These are phyloP conservation scores for Cromileptes altivelis DNA, from an alignment of 2,113 vertebrate genomes.

Conservation along the genomic window DNA sequence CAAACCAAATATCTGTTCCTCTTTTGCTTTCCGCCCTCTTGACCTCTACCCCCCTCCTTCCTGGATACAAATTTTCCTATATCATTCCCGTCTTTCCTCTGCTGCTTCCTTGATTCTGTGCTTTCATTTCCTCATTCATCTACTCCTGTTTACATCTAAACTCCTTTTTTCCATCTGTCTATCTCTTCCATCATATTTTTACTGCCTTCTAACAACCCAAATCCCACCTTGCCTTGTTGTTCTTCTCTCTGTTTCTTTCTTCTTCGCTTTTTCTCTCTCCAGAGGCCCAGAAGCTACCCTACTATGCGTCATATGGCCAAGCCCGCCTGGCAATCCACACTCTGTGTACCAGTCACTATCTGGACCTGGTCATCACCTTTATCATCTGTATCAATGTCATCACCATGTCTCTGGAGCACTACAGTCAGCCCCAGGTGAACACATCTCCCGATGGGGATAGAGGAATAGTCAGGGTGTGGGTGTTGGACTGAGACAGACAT, in stretches of 20 bases:
- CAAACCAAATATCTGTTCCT: neutral
- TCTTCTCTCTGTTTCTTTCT: neutral
- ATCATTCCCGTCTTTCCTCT: neutral
- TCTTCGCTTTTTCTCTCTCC: constrained; percentile 23
- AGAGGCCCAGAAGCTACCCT: constrained; percentile 97
- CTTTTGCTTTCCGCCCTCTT: neutral
- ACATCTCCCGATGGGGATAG: neutral
- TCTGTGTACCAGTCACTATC: constrained; percentile 97
- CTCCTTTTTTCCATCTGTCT: neutral
- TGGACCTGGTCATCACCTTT: constrained; percentile 99
- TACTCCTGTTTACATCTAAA: neutral
- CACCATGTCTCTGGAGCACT: constrained; percentile 99
- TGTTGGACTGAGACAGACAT: neutral
- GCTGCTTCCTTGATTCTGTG: neutral
- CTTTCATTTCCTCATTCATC: neutral
- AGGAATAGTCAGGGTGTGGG: neutral
- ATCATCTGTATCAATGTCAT: constrained; percentile 99
- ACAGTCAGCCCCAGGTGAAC: constrained; percentile 93
- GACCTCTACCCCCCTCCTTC: neutral
- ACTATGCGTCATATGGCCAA: constrained; percentile 93
- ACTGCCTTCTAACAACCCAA: neutral
- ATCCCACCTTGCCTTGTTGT: neutral
- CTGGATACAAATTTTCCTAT: neutral
- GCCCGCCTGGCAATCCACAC: constrained; percentile 94
- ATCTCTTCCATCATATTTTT: neutral